A percentile compares a stretch with the other conserved stretches of the same genome.
These are phyloP conservation scores for Hoplodrina ambigua DNA, from an alignment of 2,888 invertebrate species.

Conservation along the genomic window DNA sequence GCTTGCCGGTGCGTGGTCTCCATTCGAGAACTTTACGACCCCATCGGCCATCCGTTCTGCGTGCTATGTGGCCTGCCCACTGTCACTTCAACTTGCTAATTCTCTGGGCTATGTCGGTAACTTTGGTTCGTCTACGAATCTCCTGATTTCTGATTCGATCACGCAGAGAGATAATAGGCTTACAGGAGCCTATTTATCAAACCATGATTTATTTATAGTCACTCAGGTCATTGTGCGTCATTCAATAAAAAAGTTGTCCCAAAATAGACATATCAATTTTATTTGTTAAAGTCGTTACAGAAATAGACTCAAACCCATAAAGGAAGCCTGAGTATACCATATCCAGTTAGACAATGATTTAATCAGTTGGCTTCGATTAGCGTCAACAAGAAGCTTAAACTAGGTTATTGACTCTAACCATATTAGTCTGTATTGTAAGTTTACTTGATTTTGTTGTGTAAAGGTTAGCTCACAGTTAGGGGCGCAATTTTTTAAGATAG, in stretches of 20 bases:
- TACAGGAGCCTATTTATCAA: background rate
- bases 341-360: conserved; percentile 52
- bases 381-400: conserved; percentile 39
- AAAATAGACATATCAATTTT: conserved; percentile 41
- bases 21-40: too few species aligned
- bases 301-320: conserved; percentile 42
- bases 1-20: too few species aligned
- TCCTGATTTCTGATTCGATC: too few species aligned
- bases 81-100: too few species aligned
- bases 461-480: too few species aligned
- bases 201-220: conserved; percentile 20
- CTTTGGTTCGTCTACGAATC: too few species aligned
- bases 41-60: too few species aligned
- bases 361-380: conserved; percentile 43
- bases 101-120: too few species aligned
- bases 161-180: too few species aligned
- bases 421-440: conserved; percentile 21
- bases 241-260: conserved; percentile 33
- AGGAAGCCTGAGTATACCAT: conserved; percentile 44
- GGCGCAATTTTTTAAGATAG: too few species aligned
- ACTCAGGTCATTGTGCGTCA: conserved; percentile 36
- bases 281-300: conserved; percentile 22
- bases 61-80: too few species aligned
- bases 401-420: conserved; percentile 45
- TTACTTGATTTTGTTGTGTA: conserved; percentile 43